Evolutionary conservation across 2,797 vertebrate genomes (phyloP), one percentile per base, ranked within the genome.

Genomic region (Sebastes glaucus): DNA sequence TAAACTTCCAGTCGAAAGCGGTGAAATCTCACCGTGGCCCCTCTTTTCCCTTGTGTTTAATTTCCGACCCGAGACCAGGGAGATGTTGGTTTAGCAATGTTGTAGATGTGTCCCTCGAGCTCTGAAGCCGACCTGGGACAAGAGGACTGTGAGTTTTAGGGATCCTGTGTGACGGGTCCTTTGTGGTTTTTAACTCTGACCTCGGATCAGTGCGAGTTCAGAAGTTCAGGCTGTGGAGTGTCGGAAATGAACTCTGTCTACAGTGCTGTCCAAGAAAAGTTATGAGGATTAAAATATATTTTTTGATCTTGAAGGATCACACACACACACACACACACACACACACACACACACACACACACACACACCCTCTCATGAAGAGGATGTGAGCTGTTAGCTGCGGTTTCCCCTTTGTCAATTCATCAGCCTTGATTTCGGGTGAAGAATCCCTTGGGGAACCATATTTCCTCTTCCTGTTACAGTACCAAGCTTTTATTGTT

Each of bases 41-140:
- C 42, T 83, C 68, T 77, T 83, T 81, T 77, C 80, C 85, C 88
- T 65, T 73, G 90, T 83, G 89, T 89, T 91, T 83, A 69, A 85
- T 89, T 86, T 86, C 85, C 87, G 88, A 92, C 89, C 88, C 84
- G 70, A 87, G 86, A 90, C 84, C 76, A 64, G 87, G 20, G 79
- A 30, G 59, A 70, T 93, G 90, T 93, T 91, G 18, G 89, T 92
- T 90, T 88, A 88, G 82, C 81, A 53, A 22, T 56, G 77, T 22
- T 82, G 84, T 81, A 71, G 76, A 84, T 87, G 81, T 81, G 75
- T 91, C 90, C 87, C 89, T 4, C 0, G 89, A 89, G 91, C 68
- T 65, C 66, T 6, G 71, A 60, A 8, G 73, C 79, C 64, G 38
- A 87, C 84, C 79, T 63, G 86, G 85, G 78, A 89, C 84, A 59